A percentile compares a stretch with the other conserved stretches of the same genome.
Conservation (phyloP, 2,113 vertebrate genomes). For the Cairina moschata region DNA sequence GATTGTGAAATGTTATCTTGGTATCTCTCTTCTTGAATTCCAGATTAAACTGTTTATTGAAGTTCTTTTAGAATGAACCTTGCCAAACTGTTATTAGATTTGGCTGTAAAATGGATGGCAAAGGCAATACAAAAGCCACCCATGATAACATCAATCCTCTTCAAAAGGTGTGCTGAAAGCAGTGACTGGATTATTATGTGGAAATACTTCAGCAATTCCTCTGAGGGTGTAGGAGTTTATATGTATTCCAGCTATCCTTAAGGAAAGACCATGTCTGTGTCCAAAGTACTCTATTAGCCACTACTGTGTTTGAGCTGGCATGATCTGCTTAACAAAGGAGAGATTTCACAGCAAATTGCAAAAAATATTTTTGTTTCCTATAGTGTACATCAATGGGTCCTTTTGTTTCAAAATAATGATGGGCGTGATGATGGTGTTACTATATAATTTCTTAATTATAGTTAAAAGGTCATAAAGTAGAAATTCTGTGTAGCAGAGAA, state of each 20-base stretch:
- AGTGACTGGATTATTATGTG: neutral
- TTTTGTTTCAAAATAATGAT: neutral
- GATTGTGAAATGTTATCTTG: neutral
- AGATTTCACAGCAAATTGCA: neutral
- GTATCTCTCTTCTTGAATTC: neutral
- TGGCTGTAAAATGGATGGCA: neutral
- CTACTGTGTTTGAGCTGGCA: neutral
- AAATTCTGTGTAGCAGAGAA: neutral
- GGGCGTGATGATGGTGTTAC: neutral
- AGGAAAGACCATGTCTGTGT: neutral
- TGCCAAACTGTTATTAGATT: neutral
- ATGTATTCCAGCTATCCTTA: neutral
- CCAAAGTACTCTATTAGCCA: neutral
- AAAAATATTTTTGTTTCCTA: neutral
- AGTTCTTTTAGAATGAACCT: neutral
- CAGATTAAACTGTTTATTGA: constrained; percentile 4
- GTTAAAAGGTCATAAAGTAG: neutral
- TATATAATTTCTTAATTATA: neutral
- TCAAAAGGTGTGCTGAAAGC: neutral
- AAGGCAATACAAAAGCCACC: neutral
- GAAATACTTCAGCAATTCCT: neutral
- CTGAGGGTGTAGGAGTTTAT: neutral
- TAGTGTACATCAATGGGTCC: neutral
- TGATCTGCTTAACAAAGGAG: neutral
- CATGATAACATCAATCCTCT: neutral